These are phyloP conservation scores for human (Homo sapiens) DNA, from an alignment of 2,113 vertebrate species.

Conservation along the genomic window DNA sequence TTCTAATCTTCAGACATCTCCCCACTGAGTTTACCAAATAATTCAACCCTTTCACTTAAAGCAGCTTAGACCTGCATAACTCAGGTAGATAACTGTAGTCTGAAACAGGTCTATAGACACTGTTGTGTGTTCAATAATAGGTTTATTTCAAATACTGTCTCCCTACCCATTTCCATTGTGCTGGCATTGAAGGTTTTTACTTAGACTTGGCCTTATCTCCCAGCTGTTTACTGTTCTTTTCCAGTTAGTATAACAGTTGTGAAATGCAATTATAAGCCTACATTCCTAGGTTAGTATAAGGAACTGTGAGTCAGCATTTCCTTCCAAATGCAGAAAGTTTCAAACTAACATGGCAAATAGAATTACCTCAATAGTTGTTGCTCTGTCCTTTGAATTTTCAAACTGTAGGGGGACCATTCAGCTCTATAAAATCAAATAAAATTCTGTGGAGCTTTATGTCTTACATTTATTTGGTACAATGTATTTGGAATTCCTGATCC, in stretches of 20 bases:
- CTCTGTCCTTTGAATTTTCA: not conserved
- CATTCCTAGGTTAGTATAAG: not conserved
- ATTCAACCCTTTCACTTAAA: not conserved
- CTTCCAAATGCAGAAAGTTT: not conserved
- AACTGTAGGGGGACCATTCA: not conserved
- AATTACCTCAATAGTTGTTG: not conserved
- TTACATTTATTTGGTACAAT: not conserved
- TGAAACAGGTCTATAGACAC: not conserved
- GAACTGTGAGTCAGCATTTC: not conserved
- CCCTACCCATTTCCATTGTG: not conserved
- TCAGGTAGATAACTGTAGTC: not conserved
- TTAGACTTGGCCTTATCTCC: not conserved
- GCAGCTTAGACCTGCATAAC: not conserved
- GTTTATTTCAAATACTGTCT: constrained; percentile 5
- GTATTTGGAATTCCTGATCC: not conserved
- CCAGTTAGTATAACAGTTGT: not conserved
- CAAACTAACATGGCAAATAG: not conserved
- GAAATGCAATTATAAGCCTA: not conserved
- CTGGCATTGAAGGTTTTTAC: not conserved
- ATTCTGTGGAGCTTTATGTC: not conserved
- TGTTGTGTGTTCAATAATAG: not conserved
- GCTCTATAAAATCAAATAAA: not conserved
- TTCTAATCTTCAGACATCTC: constrained; percentile 58
- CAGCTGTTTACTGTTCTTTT: not conserved
- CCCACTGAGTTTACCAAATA: not conserved